Conservation (phyloP, 1,140 invertebrate genomes). For the Panulirus ornatus region DNA sequence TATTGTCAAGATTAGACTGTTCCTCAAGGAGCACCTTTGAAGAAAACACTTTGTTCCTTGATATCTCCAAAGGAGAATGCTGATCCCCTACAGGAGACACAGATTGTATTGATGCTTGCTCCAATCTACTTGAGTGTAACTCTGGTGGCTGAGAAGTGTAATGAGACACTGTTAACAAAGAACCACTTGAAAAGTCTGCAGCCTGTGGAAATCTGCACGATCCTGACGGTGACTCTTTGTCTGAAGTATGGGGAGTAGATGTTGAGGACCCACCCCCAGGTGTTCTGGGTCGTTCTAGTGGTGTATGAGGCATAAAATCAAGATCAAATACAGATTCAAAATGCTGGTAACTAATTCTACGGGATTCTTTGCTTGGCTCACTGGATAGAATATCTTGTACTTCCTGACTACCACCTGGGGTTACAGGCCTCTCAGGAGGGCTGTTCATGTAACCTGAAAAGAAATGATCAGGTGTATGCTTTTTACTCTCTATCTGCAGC, state of each 20-base stretch:
- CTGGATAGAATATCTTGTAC: conserved; percentile 42
- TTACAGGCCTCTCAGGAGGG: conserved; percentile 47
- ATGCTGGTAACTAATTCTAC: conserved; percentile 18
- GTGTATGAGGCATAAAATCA: conserved; percentile 32
- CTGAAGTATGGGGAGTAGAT: conserved; percentile 24
- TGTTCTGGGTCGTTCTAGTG: conserved; percentile 49
- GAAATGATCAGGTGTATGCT: background rate
- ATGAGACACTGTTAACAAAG: too few relatives aligned
- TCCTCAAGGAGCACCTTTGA: too few relatives aligned
- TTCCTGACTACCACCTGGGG: conserved; percentile 49
- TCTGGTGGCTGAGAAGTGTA: too few relatives aligned
- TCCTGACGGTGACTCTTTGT: conserved; percentile 5
- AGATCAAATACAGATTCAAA: conserved; percentile 66
- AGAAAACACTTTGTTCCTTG: background rate
- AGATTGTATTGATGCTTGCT: background rate
- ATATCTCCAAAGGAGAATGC: background rate
- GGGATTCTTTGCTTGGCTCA: conserved; percentile 9
- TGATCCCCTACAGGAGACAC: background rate
- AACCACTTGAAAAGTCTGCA: background rate
- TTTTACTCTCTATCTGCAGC: background rate
- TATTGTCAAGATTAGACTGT: too few relatives aligned
- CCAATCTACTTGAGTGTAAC: background rate
- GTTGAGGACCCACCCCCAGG: conserved; percentile 45
- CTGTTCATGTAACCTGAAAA: conserved; percentile 43
- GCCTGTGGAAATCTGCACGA: background rate